Evolutionary conservation across 1,140 invertebrate species (phyloP), one percentile per base, ranked within the genome.

Genomic region (Lutraria rhynchaena): DNA sequence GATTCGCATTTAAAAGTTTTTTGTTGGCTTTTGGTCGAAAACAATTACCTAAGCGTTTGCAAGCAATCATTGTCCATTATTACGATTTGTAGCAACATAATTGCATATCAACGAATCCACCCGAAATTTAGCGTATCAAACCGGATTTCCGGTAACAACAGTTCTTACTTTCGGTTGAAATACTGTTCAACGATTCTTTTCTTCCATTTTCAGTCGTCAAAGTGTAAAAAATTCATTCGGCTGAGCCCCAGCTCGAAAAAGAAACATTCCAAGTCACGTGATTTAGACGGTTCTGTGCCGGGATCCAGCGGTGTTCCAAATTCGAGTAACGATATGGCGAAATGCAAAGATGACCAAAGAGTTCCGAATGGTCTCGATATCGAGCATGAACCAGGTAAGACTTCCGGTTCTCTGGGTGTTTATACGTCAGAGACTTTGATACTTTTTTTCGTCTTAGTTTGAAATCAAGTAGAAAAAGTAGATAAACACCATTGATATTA

Each of bases 191-290:
- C 15, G 37, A 44, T 61, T 61, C 4, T 63, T n/a, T 33, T n/a
- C n/a, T n/a, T n/a, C n/a, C n/a, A 57, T 33, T 80, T 80, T 69
- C 76, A 80, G 76, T 80, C 76, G 29, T 80, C 76, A 46, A 80
- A 69, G 51, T 80, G 61, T 69, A 80, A 70, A 57, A 80, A 80
- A 49, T 70, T 80, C 44, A 41, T 69, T 22, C 63, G 76, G 22
- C 71, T 74, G 51, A 80, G 76, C 58, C 76, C 76, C 31, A 65
- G 65, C 65, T 80, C 65, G 29, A 80, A 80, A 37, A 80, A 67
- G 44, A 80, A 80, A 70, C 63, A 67, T 57, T 69, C 61, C 53
- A 67, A 78, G 46, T 22, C 44, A 11, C n/a, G 33, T 29, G 35
- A 37, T 35, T 24, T 22, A 22, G 22, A 58, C 63, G 35, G 19